Conservation (phyloP, 2,888 invertebrate species). For the Congeria kusceri region DNA sequence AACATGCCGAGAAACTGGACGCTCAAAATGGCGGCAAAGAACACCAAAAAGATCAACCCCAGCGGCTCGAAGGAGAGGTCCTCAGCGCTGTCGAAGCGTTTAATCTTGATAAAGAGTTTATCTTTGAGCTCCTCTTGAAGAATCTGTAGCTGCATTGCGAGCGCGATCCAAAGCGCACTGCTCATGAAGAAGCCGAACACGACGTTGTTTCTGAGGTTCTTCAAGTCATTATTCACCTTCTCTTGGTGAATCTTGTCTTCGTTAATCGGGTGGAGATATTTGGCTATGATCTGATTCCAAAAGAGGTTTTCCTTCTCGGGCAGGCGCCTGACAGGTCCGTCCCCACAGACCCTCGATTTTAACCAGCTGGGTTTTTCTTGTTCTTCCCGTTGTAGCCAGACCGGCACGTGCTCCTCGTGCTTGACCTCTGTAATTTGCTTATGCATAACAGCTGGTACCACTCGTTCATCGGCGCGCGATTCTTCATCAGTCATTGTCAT, state of each 20-base stretch:
- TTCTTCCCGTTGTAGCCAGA: conserved; percentile 88
- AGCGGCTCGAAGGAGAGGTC: conserved; percentile 80
- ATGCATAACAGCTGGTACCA: not conserved
- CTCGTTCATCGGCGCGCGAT: not conserved
- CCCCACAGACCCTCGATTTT: conserved; percentile 93
- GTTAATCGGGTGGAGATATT: conserved; percentile 97
- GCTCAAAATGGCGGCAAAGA: conserved; percentile 97
- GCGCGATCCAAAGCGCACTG: conserved; percentile 98
- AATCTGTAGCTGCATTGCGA: conserved; percentile 98
- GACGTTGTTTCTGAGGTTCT: conserved; percentile 75
- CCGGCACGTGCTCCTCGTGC: conserved; percentile 18
- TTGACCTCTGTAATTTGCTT: not conserved
- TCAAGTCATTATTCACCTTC: conserved; percentile 72
- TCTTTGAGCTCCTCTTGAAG: conserved; percentile 89
- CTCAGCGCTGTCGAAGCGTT: conserved; percentile 60
- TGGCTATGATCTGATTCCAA: conserved; percentile 97
- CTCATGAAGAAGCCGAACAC: conserved; percentile 90
- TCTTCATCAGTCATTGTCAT: not conserved
- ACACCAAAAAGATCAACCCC: conserved; percentile 98
- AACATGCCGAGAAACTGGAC: conserved; percentile 99
- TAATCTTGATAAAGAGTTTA: conserved; percentile 73
- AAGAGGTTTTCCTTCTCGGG: conserved; percentile 93
- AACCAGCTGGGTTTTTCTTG: conserved; percentile 96
- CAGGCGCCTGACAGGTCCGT: conserved; percentile 95
- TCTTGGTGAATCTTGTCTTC: conserved; percentile 91